Base-by-base conservation (phyloP, 1,140 invertebrate species). In the Plodia interpunctella region DNA sequence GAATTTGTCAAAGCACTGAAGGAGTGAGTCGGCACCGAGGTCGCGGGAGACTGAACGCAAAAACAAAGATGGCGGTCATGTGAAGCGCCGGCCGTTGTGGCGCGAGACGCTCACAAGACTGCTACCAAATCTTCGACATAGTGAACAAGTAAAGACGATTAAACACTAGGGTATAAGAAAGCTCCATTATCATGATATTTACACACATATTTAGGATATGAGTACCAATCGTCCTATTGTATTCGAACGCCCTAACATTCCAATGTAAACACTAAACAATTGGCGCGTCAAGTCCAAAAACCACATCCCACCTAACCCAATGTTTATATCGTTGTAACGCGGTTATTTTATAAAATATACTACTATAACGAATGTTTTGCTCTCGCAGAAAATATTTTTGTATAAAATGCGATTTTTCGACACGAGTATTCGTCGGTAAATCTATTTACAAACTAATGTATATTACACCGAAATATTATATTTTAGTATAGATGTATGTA, bases 1-100 rank as follows among this genome's bases (percentile, higher is more conserved):
- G 68, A 90, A 90, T 61, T 68, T 90, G 75, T 90, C 89, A 65
- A 90, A 90, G 78, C 89, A 90, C 70, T 90, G 79, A 85, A 66
- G 62, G 57, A 49, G 49, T 20, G 49, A 38, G 52, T 21, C 62
- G 70, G 68, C 65, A 68, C 59, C 52, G 71, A 68, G 68, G 63
- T 62, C 59, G 58, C 65, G 59, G 64, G 74, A 68, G 66, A 72
- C 66, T 72, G 67, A 68, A 54, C 67, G 65, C 70, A 69, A 66
- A 70, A 68, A 74, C 67, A 66, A 76, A 78, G 66, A 70, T 70
- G 54, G 66, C 62, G 63, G 38, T 15, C 15, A 15, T n/a, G 13
- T 44, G 38, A 6, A 44, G 5, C 13, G 38, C 6, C 13, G 3
- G 38, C 13, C 15, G 13, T n/a, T n/a, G n/a, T n/a, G 1, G 38